A percentile compares a stretch with the other conserved stretches of the same genome.
Conservation (phyloP, 2,888 invertebrate genomes). For the Xestia xanthographa region DNA sequence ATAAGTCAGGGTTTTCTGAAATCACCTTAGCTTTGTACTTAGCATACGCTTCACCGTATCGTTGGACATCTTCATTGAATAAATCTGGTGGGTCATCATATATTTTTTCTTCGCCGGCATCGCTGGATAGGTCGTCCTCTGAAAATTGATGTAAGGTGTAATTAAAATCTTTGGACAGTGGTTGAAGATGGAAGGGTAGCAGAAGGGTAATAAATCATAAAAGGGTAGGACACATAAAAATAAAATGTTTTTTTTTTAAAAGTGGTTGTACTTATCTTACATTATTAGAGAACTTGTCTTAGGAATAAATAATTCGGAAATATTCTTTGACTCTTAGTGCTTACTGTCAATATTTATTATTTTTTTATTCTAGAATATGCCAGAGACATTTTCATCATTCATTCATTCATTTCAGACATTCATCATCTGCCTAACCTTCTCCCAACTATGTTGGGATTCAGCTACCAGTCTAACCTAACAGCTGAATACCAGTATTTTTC, state of each 20-base stretch:
- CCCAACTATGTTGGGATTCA: no score
- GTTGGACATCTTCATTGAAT: slow-evolving; percentile 89
- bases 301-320: not conserved
- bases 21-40: slow-evolving; percentile 91
- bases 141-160: slow-evolving; percentile 55
- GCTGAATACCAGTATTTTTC: no score
- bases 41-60: slow-evolving; percentile 92
- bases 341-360: no score
- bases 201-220: not conserved
- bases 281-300: not conserved
- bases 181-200: not conserved
- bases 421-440: no score
- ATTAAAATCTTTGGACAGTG: not conserved
- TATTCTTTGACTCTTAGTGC: not conserved
- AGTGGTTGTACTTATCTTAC: not conserved
- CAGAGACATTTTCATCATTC: no score
- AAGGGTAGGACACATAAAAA: not conserved
- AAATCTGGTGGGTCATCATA: slow-evolving; percentile 80
- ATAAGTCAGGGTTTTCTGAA: slow-evolving; percentile 72
- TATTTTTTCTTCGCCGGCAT: slow-evolving; percentile 85
- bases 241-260: not conserved
- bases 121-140: slow-evolving; percentile 88
- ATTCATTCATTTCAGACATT: no score
- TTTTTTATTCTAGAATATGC: not conserved
- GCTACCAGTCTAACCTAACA: no score